Evolutionary conservation across 2,797 vertebrate genomes (phyloP).

Genomic region (Phyllotis vaccarum): DNA sequence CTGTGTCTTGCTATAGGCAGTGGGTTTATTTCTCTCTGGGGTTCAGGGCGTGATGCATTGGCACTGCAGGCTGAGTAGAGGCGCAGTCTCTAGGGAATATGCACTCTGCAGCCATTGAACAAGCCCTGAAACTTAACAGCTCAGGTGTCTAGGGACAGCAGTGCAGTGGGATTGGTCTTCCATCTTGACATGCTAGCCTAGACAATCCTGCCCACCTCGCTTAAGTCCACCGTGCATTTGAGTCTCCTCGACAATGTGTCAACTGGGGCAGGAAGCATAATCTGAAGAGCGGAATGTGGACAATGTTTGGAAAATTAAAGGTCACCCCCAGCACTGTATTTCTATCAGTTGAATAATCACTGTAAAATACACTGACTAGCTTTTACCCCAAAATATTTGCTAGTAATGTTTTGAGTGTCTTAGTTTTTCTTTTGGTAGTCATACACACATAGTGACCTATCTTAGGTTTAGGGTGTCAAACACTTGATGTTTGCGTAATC

Average conservation of each 20-base stretch:
- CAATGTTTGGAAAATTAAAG: conserved; percentile 5
- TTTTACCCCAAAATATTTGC: not conserved
- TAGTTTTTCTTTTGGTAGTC: not conserved
- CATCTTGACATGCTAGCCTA: not conserved
- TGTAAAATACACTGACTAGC: not conserved
- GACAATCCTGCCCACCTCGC: too few species aligned
- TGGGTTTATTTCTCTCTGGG: not conserved
- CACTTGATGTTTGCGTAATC: not conserved
- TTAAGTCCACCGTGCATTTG: not conserved
- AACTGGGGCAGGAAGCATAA: not conserved
- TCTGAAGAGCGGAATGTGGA: not conserved
- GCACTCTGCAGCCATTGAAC: not conserved
- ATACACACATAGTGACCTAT: not conserved
- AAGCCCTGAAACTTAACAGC: not conserved
- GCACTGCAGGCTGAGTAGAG: not conserved
- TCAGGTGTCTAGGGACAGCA: not conserved
- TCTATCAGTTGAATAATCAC: conserved; percentile 35
- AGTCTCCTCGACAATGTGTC: not conserved
- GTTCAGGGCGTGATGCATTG: not conserved
- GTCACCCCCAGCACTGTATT: conserved; percentile 58
- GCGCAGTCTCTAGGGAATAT: not conserved
- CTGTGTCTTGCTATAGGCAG: not conserved
- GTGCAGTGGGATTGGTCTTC: not conserved
- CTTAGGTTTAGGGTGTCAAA: not conserved
- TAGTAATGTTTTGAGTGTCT: not conserved